Evolutionary conservation across 2,797 vertebrate genomes (phyloP).

Genomic region (Hydrophis major): DNA sequence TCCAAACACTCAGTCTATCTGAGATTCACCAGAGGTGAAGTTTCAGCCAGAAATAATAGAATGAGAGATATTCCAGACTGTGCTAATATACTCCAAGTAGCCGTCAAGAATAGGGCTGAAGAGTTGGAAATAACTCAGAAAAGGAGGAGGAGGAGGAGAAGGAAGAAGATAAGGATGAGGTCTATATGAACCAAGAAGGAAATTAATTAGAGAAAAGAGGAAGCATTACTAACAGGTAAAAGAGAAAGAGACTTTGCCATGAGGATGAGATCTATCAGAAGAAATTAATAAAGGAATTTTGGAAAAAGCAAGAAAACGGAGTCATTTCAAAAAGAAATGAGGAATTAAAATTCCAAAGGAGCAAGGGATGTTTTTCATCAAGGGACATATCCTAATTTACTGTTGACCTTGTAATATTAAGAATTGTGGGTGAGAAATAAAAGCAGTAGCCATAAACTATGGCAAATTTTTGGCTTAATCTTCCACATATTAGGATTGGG

Average conservation of each 20-base stretch:
- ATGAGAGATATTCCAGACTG: background rate
- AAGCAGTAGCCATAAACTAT: background rate
- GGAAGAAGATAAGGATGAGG: background rate
- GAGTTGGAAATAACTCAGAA: background rate
- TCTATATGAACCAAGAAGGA: background rate
- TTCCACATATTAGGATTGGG: background rate
- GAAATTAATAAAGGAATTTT: background rate
- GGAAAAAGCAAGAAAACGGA: background rate
- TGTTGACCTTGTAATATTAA: background rate
- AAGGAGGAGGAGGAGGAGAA: background rate
- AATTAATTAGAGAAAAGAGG: background rate
- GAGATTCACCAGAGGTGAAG: background rate
- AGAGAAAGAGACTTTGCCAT: background rate
- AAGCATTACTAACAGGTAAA: background rate
- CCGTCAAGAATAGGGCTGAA: background rate
- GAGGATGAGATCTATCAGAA: background rate
- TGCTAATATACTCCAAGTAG: background rate
- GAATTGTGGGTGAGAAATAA: background rate
- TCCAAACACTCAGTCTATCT: slow-evolving; percentile 54
- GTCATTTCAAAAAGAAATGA: background rate
- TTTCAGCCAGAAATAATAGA: background rate
- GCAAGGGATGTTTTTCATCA: background rate
- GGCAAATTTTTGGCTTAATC: background rate
- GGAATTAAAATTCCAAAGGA: background rate
- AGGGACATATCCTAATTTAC: background rate